Evolutionary conservation across 2,113 vertebrate genomes (phyloP), one percentile per base, ranked within the genome.

Genomic region (Riparia riparia): DNA sequence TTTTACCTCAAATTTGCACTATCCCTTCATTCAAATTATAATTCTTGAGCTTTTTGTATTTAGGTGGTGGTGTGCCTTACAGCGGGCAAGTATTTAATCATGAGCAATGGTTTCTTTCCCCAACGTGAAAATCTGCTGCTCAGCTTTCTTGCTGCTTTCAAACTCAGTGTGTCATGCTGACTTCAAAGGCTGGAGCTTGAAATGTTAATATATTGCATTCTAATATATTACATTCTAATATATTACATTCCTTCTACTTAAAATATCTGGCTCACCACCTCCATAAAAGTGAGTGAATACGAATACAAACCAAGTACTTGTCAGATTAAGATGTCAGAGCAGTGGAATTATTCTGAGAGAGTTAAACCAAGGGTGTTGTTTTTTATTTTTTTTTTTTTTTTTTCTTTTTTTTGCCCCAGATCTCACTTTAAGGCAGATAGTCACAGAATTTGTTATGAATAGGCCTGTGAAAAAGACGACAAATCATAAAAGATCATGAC

Each of bases 321-420:
- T 85, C 82, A 94, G 63, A 88, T 94, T 93, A 76, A 53, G 31
- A 77, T 82, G 60, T 79, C 53, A 81, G 45, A 80, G 32, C 47
- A 81, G 34, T 25, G 53, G 86, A 77, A 57, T 81, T 15, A 78
- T 73, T 66, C 61, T 34, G 53, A 74, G 25, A 14, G 17, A 28
- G 6, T 65, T 83, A 80, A 83, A 6, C 24, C 6, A 34, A 56
- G 3, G 12, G 37, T 37, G 37, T 9, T n/a, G n/a, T n/a, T n/a
- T n/a, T n/a, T n/a, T n/a, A n/a, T n/a, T n/a, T n/a, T 37, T 37
- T 37, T 9, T 37, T 37, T 37, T 37, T 37, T 7, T 37, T 37
- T 37, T 37, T 37, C 8, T 37, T 37, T 37, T 37, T 37, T 37
- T 37, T 37, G 37, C 37, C 21, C 25, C 26, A 73, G 12, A 47